Percentiles rank a stretch among this genome's conserved stretches.
These are phyloP conservation scores for Zaprionus ornatus DNA, from an alignment of 1,140 invertebrate species.

Conservation along the genomic window DNA sequence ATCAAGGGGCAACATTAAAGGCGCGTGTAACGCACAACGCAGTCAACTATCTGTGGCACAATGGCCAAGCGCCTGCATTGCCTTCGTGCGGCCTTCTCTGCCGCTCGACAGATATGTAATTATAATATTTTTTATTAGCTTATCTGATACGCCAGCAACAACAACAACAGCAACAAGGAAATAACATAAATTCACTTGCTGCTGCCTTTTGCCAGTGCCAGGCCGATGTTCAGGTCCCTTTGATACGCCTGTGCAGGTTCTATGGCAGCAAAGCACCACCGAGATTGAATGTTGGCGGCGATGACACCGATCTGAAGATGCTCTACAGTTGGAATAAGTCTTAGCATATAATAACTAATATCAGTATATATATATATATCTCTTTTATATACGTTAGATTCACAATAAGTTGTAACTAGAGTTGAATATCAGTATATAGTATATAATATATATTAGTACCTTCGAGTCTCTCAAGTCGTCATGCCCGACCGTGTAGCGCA, in stretches of 20 bases:
- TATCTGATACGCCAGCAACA: constrained; percentile 77
- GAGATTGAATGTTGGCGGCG: neutral
- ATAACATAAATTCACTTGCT: constrained; percentile 74
- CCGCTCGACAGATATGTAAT: constrained; percentile 69
- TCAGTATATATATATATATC: too few species aligned
- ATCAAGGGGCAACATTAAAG: constrained; percentile 53
- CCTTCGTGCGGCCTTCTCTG: constrained; percentile 2
- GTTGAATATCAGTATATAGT: too few species aligned
- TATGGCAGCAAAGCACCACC: constrained; percentile 26
- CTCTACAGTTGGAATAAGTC: neutral
- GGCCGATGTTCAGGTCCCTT: constrained; percentile 35
- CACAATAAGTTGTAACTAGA: too few species aligned
- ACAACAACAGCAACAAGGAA: constrained; percentile 61
- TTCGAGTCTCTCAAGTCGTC: too few species aligned
- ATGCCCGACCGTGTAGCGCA: neutral
- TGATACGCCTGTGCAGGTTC: constrained; percentile 50
- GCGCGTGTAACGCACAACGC: constrained; percentile 46
- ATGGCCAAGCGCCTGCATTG: constrained; percentile 14
- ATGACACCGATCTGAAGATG: neutral
- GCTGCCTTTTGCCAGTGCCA: constrained; percentile 28
- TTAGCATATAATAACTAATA: too few species aligned
- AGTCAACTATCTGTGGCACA: constrained; percentile 35
- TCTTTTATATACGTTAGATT: too few species aligned
- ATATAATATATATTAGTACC: too few species aligned
- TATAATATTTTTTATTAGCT: constrained; percentile 84